Percentiles rank a stretch among this genome's conserved stretches.
phyloP scores from a whole-genome alignment of 2,113 vertebrate genomes.

The Hemibagrus wyckioides region DNA sequence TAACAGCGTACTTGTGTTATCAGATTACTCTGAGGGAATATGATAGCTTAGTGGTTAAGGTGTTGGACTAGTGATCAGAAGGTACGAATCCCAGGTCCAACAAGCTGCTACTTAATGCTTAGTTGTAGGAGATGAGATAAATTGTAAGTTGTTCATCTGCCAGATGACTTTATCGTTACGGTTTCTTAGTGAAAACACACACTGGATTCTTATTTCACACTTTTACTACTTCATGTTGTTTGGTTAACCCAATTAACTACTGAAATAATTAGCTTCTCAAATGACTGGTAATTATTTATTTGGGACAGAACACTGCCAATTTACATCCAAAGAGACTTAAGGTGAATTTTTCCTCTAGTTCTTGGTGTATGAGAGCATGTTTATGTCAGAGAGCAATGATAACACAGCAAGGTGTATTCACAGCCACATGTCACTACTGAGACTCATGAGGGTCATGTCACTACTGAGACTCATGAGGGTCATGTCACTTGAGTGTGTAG shows the following conservation, averaged over 20 bases:
- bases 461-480: no score
- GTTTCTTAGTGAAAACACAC: no score
- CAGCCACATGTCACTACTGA: no score
- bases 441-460: background rate
- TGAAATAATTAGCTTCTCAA: background rate
- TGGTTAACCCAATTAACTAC: background rate
- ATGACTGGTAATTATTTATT: background rate
- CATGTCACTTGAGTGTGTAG: background rate
- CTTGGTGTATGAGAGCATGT: background rate
- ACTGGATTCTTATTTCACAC: background rate
- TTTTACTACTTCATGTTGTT: background rate
- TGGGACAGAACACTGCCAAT: background rate
- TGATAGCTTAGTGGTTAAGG: no score
- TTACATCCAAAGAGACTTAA: background rate
- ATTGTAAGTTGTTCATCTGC: no score
- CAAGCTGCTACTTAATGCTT: no score
- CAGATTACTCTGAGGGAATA: no score
- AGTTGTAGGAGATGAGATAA: no score
- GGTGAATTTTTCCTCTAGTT: background rate
- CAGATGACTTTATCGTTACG: no score
- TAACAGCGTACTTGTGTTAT: no score
- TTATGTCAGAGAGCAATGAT: background rate
- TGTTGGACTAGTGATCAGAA: no score
- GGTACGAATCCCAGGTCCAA: no score
- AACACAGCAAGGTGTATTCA: background rate